Percentiles rank a stretch among this genome's conserved stretches.
Conservation (phyloP, 2,888 invertebrate genomes). For the Drosophila nigricruria region DNA sequence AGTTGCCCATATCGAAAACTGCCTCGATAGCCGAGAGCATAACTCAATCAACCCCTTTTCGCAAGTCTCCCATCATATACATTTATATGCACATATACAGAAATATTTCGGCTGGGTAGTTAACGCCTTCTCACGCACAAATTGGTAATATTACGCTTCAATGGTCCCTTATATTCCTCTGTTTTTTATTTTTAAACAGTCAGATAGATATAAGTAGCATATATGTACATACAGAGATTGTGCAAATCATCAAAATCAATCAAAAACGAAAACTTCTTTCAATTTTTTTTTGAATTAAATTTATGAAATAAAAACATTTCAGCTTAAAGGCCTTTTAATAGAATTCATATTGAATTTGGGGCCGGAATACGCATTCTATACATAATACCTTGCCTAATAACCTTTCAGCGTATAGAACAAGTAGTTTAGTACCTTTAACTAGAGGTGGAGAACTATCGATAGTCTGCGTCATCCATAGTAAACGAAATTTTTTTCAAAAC, state of each 20-base stretch:
- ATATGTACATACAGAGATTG: neutral
- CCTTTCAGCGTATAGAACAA: too few relatives aligned
- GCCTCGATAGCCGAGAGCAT: neutral
- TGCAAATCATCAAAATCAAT: neutral
- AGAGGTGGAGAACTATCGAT: too few relatives aligned
- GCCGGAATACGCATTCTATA: too few relatives aligned
- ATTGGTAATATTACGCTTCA: conserved; percentile 49
- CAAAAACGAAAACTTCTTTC: neutral
- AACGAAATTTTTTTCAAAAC: too few relatives aligned
- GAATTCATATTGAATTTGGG: too few relatives aligned
- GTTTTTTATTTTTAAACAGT: neutral
- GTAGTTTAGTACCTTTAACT: too few relatives aligned
- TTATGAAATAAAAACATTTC: too few relatives aligned
- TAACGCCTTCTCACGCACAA: conserved; percentile 44
- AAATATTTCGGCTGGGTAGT: conserved; percentile 53
- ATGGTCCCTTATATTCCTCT: conserved; percentile 8
- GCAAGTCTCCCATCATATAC: neutral
- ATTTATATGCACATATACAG: neutral
- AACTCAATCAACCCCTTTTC: conserved; percentile 11
- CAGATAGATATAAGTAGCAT: neutral
- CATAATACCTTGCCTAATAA: too few relatives aligned
- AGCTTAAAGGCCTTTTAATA: too few relatives aligned
- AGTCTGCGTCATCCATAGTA: too few relatives aligned
- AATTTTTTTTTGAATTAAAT: neutral
- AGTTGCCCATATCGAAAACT: conserved; percentile 2